Conservation (phyloP, 2,797 vertebrate species). For the Podarcis siculus region DNA sequence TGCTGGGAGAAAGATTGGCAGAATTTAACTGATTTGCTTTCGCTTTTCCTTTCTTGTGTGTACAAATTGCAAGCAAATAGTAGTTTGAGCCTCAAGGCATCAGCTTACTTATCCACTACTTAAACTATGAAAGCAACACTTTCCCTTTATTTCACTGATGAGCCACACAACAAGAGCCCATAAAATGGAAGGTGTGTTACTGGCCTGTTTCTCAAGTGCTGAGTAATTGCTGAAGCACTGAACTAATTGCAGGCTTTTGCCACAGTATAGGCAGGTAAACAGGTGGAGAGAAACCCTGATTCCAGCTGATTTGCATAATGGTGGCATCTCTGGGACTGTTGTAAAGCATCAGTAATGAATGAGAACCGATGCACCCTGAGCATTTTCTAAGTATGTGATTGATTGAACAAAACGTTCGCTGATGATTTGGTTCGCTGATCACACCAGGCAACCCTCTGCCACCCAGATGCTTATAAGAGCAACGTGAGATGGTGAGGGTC, state of each 20-base stretch:
- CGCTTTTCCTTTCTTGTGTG: neutral
- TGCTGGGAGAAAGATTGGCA: neutral
- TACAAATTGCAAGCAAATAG: neutral
- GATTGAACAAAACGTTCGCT: neutral
- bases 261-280: neutral
- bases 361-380: neutral
- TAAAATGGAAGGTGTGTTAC: neutral
- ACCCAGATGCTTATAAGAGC: neutral
- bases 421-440: neutral
- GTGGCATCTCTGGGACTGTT: neutral
- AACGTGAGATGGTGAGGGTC: neutral
- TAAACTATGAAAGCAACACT: neutral
- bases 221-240: constrained; percentile 4
- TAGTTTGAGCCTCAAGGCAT: neutral
- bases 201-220: neutral
- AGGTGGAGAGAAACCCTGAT: neutral
- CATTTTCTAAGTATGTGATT: neutral
- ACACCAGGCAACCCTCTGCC: neutral
- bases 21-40: constrained; percentile 7
- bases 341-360: neutral
- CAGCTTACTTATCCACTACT: accelerated
- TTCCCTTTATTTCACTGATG: neutral
- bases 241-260: neutral
- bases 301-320: neutral
- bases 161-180: neutral